Evolutionary conservation across 2,888 invertebrate genomes (phyloP), one percentile per base, ranked within the genome.

Genomic region (Ctena decussata): DNA sequence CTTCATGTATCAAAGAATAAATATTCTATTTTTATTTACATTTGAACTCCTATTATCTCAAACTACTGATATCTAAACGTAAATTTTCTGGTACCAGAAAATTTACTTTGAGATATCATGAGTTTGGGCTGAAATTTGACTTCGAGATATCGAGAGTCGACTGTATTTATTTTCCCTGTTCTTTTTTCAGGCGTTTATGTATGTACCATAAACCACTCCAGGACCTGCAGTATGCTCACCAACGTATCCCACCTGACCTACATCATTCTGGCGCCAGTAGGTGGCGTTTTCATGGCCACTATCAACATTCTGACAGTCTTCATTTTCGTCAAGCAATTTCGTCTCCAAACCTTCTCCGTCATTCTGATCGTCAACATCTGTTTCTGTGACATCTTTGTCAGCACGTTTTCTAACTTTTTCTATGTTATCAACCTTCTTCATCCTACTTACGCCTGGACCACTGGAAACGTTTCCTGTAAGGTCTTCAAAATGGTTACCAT

Each of bases 361-460:
- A 53, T 88, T 6, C 53, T 88, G 11, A 76, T 88, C 11, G 71
- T 81, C n/a, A 85, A 88, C 77, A 85, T 88, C n/a, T 85, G 85
- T 46, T 41, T 53, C 3, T 88, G 88, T 41, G 88, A 88, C 35
- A 83, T 85, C 3, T 81, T 85, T 44, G 88, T 88, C 24, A 85
- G 85, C 53, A 32, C 79, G 30, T 41, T 85, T 15, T 85, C 88
- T 15, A 88, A 88, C 65, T 77, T 79, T 0, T 81, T 88, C 32
- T 88, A 88, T 57, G 75, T 84, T 5, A 49, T 24, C 49, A 88
- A 85, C 65, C 44, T 88, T 12, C 21, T 73, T n/a, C 77, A 85
- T n/a, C 88, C 85, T 1, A 24, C 49, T 2, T 60, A 72, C n/a
- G 39, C 12, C 15, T 88, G 88, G 88, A 76, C 69, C 2, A 79